Evolutionary conservation across 1,140 invertebrate genomes (phyloP).

Genomic region (Callitettix versicolor): DNA sequence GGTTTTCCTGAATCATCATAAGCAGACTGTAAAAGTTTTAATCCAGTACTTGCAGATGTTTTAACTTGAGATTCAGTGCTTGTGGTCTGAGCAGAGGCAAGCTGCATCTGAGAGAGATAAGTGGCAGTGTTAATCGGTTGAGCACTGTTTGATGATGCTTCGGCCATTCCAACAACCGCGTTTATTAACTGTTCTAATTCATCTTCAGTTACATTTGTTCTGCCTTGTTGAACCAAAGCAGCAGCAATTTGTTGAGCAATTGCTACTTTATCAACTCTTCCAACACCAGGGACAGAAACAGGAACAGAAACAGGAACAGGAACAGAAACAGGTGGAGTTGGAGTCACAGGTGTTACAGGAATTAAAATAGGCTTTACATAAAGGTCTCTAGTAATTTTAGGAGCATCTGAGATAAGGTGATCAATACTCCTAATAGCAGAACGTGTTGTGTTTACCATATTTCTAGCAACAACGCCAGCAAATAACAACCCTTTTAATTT

Average conservation of each 20-base stretch:
- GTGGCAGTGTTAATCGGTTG: constrained; percentile 3
- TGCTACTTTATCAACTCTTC: constrained; percentile 54
- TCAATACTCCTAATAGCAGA: constrained; percentile 35
- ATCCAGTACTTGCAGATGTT: constrained; percentile 5
- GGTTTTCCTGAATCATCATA: constrained; percentile 2
- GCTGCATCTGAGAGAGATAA: neutral
- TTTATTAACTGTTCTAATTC: constrained; percentile 66
- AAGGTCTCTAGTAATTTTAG: constrained; percentile 12
- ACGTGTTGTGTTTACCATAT: constrained; percentile 48
- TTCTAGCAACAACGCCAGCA: constrained; percentile 57
- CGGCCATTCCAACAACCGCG: constrained; percentile 55
- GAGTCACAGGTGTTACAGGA: neutral
- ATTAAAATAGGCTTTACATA: neutral
- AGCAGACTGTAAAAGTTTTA: constrained; percentile 14
- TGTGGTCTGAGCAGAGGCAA: neutral
- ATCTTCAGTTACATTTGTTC: constrained; percentile 60
- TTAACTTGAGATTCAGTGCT: neutral
- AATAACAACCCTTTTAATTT: constrained; percentile 70
- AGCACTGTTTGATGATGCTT: constrained; percentile 31
- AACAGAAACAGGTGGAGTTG: neutral
- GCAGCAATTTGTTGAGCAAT: constrained; percentile 67
- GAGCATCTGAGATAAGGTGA: constrained; percentile 22
- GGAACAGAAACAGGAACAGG: constrained; percentile 30
- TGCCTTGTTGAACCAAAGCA: constrained; percentile 61
- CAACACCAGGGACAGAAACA: constrained; percentile 51